Evolutionary conservation across 2,888 invertebrate species (phyloP).

Genomic region (Calliphora vomitoria): DNA sequence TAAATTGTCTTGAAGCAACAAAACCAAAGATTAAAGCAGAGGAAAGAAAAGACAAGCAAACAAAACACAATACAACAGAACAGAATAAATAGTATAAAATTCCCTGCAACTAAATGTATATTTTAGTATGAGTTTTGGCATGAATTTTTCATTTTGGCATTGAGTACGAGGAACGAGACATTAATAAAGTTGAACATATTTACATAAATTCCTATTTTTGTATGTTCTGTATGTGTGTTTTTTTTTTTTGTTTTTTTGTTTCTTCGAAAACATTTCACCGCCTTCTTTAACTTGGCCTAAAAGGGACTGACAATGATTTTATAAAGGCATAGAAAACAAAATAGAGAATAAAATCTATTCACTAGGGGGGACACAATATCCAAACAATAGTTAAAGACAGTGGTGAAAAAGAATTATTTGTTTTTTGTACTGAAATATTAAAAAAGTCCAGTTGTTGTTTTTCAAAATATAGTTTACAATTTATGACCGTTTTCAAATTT

Average conservation of each 20-base stretch:
- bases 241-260: slow-evolving; percentile 3
- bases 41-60: neutral
- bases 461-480: no score
- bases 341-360: slow-evolving; percentile 26
- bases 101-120: slow-evolving; percentile 10
- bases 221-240: no score
- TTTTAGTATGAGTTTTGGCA: neutral
- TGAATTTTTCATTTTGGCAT: neutral
- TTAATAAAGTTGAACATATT: slow-evolving; percentile 57
- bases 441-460: no score
- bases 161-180: neutral
- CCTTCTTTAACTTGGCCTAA: slow-evolving; percentile 25
- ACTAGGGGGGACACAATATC: neutral
- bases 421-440: no score
- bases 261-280: slow-evolving; percentile 8
- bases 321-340: slow-evolving; percentile 38
- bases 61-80: neutral
- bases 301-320: slow-evolving; percentile 49
- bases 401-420: neutral
- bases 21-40: neutral
- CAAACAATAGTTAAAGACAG: neutral
- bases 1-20: slow-evolving; percentile 6
- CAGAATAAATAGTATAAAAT: neutral
- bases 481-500: no score
- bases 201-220: slow-evolving; percentile 45